Evolutionary conservation across 2,797 vertebrate genomes (phyloP), one percentile per base, ranked within the genome.

Genomic region (Rhincodon typus): DNA sequence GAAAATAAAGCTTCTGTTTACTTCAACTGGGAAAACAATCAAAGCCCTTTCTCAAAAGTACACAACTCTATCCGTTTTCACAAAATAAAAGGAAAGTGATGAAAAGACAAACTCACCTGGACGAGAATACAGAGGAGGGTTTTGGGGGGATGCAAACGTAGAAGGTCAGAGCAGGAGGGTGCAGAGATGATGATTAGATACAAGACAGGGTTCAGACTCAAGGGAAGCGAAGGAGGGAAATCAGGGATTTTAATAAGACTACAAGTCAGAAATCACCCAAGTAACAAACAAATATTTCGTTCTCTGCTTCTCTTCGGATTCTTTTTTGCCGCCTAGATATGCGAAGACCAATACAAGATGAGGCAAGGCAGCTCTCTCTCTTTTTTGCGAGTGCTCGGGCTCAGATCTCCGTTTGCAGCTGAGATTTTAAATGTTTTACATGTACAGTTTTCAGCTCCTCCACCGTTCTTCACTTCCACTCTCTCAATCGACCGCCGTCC

Each of bases 71-170:
- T 46, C 74, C 94, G 70, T 46, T 72, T 95, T 12, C 17, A 72
- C 94, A 72, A 74, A 95, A 94, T 15, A 69, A 94, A 70, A 77
- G 46, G 94, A 95, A 15, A 57, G 70, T 74, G 46, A 95, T 94
- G 70, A 74, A 95, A 95, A 95, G 94, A 74, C 94, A 95, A 77
- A 95, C 94, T 95, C 94, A 95, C 94, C 94, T 95, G 94, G 67
- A 69, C 93, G 66, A 62, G 93, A 70, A 94, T 42, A 57, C 46
- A 77, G 42, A 66, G 70, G 94, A 57, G 69, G 94, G 94, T 94
- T 74, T 70, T 95, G 27, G 94, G 70, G 66, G 70, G 70, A 57
- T 95, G 70, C 46, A 95, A 93, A 95, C 27, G 94, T 53, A 72
- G 94, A 95, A 70, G 93, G 93, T 46, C 67, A 70, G 93, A 94